Evolutionary conservation across 2,113 vertebrate genomes (phyloP), one percentile per base, ranked within the genome.

Genomic region (Alaudala cheleensis): DNA sequence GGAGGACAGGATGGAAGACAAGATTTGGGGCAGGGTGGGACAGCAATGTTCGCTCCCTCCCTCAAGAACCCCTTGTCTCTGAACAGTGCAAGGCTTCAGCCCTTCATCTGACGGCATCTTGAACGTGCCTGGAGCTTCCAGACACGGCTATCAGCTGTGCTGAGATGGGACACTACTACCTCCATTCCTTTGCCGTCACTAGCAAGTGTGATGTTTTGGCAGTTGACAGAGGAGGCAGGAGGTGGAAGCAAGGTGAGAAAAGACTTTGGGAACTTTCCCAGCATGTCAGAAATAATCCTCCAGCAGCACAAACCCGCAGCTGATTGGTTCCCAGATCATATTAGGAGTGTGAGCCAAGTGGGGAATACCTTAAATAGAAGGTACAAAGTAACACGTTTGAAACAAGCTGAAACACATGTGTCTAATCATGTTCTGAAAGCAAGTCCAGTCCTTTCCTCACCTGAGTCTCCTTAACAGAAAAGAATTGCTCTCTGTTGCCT

Each of bases 211-310:
- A 91, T 81, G 67, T 94, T 94, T 83, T 86, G 56, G 71, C 92
- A 88, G 51, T 7, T 90, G 85, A 34, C 64, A 82, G 74, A 86
- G 58, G 37, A 91, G 74, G 70, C 79, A 94, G 82, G 54, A 95
- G 87, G 58, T 71, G 26, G 69, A 89, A 64, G 42, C 31, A 82
- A 95, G 62, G 90, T 74, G 95, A 94, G 74, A 95, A 95, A 93
- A 90, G 17, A 50, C 84, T 93, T 62, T 39, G 72, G 76, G 82
- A 95, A 83, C 51, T 93, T 96, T 93, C 93, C 88, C 90, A 93
- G 81, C 62, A n/a, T 45, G 70, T 77, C 70, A 58, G 84, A 87
- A 85, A 54, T 18, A 76, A 37, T 76, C 29, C 45, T 72, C 20
- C 50, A 93, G 67, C 62, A 74, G 76, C 60, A 80, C 34, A 77